Evolutionary conservation across 2,797 vertebrate genomes (phyloP).

Genomic region (Sebastes taczanowskii): DNA sequence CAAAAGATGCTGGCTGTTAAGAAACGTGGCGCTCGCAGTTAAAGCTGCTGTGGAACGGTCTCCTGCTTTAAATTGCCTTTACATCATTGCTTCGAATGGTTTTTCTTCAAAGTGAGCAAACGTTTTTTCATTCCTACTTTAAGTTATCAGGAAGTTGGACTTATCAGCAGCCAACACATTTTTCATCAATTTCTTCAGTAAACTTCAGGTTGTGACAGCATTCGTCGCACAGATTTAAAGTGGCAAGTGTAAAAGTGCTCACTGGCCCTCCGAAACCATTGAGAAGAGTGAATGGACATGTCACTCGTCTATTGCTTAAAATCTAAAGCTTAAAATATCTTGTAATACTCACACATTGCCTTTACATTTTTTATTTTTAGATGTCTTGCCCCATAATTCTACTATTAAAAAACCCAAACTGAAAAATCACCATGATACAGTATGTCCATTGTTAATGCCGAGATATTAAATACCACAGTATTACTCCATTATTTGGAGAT

Average conservation of each 20-base stretch:
- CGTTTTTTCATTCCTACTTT: not conserved
- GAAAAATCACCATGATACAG: no score
- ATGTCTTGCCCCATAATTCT: no score
- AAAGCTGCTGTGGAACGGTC: no score
- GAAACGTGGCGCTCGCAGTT: not conserved
- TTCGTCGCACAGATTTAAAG: not conserved
- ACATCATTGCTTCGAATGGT: not conserved
- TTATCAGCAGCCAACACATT: conserved; percentile 7
- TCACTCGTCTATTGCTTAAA: not conserved
- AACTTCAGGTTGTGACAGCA: not conserved
- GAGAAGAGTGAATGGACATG: not conserved
- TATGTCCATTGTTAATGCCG: no score
- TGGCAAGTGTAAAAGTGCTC: not conserved
- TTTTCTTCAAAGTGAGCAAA: not conserved
- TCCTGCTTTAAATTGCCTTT: not conserved
- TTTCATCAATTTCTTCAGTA: not conserved
- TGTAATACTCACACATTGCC: no score
- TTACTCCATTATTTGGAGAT: not conserved
- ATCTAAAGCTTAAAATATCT: no score
- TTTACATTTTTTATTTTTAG: no score
- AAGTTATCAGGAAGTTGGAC: not conserved
- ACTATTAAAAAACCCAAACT: no score
- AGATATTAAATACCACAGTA: not conserved
- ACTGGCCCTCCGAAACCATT: not conserved
- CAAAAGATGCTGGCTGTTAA: not conserved